Base-by-base conservation (phyloP, 2,113 vertebrate species). In the Macroglossus sobrinus region DNA sequence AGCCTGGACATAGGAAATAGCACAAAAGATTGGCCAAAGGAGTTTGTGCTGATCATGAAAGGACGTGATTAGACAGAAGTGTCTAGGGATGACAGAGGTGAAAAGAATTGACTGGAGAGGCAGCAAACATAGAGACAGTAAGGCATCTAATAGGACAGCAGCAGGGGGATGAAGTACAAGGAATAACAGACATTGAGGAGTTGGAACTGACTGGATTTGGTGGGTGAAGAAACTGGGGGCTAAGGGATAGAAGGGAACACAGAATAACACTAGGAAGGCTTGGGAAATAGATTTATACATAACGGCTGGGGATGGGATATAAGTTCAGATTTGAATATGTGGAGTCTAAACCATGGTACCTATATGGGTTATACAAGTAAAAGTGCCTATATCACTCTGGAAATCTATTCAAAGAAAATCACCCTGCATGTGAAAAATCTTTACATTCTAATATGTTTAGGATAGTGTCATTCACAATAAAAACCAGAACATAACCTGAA, bases 361-460 rank as follows among this genome's bases (percentile, higher is more conserved):
- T 57, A 14, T 57, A 14, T 1, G n/a, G 8, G 26, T 76, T 78
- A 82, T 35, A 53, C 61, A 85, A 78, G 19, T 40, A 28, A 81
- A 72, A 90, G 71, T 28, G 6, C 2, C 38, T 33, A 30, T 66
- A 81, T 68, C 38, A 75, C 7, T 78, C 66, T 38, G 45, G 33
- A 43, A 84, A 69, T 71, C 28, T 59, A 89, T 45, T n/a, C 3
- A 59, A 78, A 94, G 78, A 92, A 96, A 93, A 89, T n/a, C 78
- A 63, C 28, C 40, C 61, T 86, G 38, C 57, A 89, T 66, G 45
- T 78, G 64, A 64, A 87, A 90, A 87, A 47, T 6, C 2, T 64
- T 79, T 93, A 30, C 21, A 35, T 16, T 85, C 14, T 26, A 63
- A 10, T 50, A 63, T 84, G 66, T 59, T 90, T 53, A 87, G 26